phyloP scores from a whole-genome alignment of 23 tunicate species.

The Styela plicata region DNA sequence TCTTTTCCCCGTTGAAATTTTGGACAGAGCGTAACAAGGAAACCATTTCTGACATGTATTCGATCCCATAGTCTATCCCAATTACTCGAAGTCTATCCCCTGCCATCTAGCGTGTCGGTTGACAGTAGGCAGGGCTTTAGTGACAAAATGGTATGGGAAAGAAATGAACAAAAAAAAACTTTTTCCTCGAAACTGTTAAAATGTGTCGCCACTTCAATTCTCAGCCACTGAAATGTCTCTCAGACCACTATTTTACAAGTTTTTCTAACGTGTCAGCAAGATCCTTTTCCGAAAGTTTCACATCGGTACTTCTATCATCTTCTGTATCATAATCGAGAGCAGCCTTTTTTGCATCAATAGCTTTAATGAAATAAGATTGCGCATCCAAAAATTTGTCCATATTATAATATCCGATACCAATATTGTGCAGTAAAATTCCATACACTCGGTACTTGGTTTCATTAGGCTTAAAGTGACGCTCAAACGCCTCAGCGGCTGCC shows the following conservation, averaged over 20 bases:
- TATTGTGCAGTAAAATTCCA: background rate
- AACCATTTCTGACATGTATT: background rate
- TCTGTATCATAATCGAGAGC: background rate
- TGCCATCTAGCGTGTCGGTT: no score
- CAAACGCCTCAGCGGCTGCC: background rate
- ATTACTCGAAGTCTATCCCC: background rate
- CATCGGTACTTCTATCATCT: background rate
- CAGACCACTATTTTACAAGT: no score
- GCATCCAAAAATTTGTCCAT: background rate
- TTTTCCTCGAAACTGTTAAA: no score
- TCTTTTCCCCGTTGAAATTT: background rate
- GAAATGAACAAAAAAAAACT: no score
- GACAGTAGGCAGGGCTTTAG: no score
- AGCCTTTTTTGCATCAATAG: background rate
- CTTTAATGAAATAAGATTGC: background rate
- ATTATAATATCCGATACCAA: background rate
- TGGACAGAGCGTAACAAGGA: background rate
- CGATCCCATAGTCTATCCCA: background rate
- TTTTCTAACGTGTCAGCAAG: background rate
- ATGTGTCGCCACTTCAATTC: no score
- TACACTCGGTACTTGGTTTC: background rate
- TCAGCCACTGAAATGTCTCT: no score
- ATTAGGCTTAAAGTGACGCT: background rate
- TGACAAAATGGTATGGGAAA: no score
- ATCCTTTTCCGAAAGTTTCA: background rate